Conservation (phyloP, 1,140 invertebrate species). For the Lycorma delicatula region DNA sequence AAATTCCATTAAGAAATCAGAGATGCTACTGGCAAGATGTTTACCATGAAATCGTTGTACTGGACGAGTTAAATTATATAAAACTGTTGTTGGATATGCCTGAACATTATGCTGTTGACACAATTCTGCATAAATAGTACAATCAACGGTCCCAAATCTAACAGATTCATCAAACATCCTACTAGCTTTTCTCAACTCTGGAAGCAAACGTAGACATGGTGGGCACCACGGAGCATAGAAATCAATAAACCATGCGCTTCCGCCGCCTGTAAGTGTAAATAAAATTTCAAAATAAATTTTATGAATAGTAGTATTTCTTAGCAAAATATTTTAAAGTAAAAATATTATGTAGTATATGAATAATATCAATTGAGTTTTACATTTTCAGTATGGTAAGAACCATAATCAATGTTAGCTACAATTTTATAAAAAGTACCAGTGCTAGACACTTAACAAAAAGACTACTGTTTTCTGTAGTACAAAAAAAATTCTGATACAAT, state of each 20-base stretch:
- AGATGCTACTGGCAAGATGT: slow-evolving; percentile 48
- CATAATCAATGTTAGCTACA: no score
- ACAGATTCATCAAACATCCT: slow-evolving; percentile 41
- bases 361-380: no score
- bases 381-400: no score
- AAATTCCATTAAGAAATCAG: slow-evolving; percentile 59
- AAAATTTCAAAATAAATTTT: no score
- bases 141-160: slow-evolving; percentile 60
- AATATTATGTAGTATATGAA: no score
- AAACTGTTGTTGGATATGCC: slow-evolving; percentile 64
- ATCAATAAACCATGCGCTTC: slow-evolving; percentile 60
- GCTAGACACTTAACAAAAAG: no score
- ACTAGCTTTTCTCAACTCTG: slow-evolving; percentile 62
- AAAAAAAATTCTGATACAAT: no score
- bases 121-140: slow-evolving; percentile 44
- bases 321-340: no score
- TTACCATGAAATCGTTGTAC: slow-evolving; percentile 51
- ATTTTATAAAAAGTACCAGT: no score
- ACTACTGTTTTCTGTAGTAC: no score
- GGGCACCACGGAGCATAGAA: slow-evolving; percentile 80
- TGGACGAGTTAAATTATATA: slow-evolving; percentile 53
- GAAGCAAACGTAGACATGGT: slow-evolving; percentile 64
- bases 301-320: no score
- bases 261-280: slow-evolving; percentile 36
- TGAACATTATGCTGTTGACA: slow-evolving; percentile 53